phyloP scores from a whole-genome alignment of 2,888 invertebrate species.

The Eupithecia subumbrata region DNA sequence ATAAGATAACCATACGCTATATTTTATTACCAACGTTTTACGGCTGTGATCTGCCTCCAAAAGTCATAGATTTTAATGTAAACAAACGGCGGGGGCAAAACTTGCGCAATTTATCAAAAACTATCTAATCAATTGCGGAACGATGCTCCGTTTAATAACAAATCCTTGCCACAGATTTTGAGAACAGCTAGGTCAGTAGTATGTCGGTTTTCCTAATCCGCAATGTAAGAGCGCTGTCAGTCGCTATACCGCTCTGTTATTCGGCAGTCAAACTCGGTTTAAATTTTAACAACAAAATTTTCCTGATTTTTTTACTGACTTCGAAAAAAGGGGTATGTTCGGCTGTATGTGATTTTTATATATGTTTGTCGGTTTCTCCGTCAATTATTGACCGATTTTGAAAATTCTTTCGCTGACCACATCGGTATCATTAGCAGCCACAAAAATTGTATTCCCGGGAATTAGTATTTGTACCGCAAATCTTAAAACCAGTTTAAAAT shows the following conservation, averaged over 20 bases:
- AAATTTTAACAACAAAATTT: neutral
- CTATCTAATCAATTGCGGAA: constrained; percentile 80
- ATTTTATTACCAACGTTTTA: constrained; percentile 20
- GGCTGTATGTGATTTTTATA: too few relatives aligned
- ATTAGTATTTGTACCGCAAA: too few relatives aligned
- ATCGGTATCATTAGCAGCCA: too few relatives aligned
- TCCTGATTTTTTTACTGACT: neutral
- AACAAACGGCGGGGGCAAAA: constrained; percentile 56
- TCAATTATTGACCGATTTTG: too few relatives aligned
- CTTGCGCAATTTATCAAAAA: constrained; percentile 74
- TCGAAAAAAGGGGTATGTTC: neutral
- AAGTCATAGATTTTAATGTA: constrained; percentile 45
- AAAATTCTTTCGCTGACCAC: too few relatives aligned
- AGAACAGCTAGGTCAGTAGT: constrained; percentile 20
- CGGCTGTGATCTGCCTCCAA: constrained; percentile 33
- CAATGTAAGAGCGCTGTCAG: neutral
- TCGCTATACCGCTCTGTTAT: neutral
- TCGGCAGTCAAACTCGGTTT: neutral
- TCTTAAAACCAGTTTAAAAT: too few relatives aligned
- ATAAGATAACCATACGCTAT: constrained; percentile 12
- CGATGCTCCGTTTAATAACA: constrained; percentile 75
- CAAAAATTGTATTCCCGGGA: too few relatives aligned
- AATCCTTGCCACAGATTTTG: constrained; percentile 55
- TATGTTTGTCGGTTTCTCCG: too few relatives aligned
- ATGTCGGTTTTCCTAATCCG: neutral